These are phyloP conservation scores for Petaurus breviceps DNA, from an alignment of 2,113 vertebrate genomes.

Conservation along the genomic window DNA sequence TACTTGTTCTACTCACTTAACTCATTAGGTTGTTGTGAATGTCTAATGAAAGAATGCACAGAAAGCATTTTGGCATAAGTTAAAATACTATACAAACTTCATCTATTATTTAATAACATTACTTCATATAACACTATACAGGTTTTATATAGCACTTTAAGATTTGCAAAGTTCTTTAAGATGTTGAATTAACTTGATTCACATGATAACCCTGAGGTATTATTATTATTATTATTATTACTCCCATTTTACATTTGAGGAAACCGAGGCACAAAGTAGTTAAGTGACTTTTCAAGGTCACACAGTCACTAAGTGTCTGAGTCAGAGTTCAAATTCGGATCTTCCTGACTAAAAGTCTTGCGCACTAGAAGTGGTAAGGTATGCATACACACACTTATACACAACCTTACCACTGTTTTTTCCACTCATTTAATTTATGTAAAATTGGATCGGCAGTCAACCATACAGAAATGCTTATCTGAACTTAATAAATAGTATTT, in stretches of 20 bases:
- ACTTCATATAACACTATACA: neutral
- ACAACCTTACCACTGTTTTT: slow-evolving; percentile 5
- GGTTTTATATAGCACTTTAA: neutral
- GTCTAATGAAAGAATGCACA: neutral
- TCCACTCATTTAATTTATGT: slow-evolving; percentile 46
- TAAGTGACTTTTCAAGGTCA: neutral
- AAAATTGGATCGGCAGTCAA: neutral
- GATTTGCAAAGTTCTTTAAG: neutral
- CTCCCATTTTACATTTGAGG: neutral
- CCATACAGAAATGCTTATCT: neutral
- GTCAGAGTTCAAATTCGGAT: neutral
- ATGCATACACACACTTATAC: neutral
- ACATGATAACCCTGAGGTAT: neutral
- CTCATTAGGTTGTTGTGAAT: neutral
- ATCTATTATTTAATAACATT: neutral
- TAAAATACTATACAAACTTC: neutral
- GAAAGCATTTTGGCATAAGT: neutral
- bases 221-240: neutral
- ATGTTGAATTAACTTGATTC: neutral
- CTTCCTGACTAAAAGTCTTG: neutral
- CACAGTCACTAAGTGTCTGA: neutral
- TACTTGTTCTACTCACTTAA: neutral
- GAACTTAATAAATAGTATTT: slow-evolving; percentile 38
- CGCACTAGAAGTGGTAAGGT: no score
- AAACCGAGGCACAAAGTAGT: neutral